Percentiles rank a stretch among this genome's conserved stretches.
phyloP scores from a whole-genome alignment of 2,888 invertebrate genomes.

The Drosophila paranaensis region DNA sequence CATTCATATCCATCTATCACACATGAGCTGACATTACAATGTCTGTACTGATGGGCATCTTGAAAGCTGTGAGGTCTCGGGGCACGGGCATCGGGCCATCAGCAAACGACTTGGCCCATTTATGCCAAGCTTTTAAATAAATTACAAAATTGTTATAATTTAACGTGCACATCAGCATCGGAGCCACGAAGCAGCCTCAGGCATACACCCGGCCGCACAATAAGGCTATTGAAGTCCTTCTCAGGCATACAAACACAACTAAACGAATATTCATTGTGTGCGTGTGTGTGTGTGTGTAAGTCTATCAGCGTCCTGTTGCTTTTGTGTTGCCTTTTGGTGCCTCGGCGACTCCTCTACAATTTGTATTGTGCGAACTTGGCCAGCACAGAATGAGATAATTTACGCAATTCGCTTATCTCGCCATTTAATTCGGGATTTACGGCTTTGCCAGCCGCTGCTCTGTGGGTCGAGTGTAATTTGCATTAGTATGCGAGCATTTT shows the following conservation, averaged over 20 bases:
- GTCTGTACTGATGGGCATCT: conserved; percentile 12
- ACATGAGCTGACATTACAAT: conserved; percentile 44
- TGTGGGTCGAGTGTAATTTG: conserved; percentile 13
- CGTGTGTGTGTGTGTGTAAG: not conserved
- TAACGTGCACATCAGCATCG: conserved; percentile 53
- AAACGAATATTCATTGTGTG: not conserved
- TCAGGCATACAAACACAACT: conserved; percentile 11
- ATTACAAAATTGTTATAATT: conserved; percentile 82
- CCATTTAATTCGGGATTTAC: conserved; percentile 69
- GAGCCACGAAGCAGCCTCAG: conserved; percentile 21
- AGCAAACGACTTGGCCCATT: conserved; percentile 71
- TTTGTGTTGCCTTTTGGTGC: conserved; percentile 43
- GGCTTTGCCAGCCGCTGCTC: conserved; percentile 32
- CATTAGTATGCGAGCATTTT: conserved; percentile 9
- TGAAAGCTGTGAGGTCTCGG: conserved; percentile 4
- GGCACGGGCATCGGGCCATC: conserved; percentile 8
- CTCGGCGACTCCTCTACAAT: conserved; percentile 33
- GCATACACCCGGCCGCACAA: conserved; percentile 30
- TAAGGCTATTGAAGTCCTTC: conserved; percentile 42
- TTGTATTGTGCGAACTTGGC: conserved; percentile 61
- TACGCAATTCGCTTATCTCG: conserved; percentile 60
- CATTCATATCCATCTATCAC: conserved; percentile 51
- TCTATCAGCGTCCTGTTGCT: conserved; percentile 37
- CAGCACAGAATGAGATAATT: conserved; percentile 61
- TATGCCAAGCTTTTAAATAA: conserved; percentile 80